Evolutionary conservation across 2,888 invertebrate genomes (phyloP).

Genomic region (Ochropacha duplaris): DNA sequence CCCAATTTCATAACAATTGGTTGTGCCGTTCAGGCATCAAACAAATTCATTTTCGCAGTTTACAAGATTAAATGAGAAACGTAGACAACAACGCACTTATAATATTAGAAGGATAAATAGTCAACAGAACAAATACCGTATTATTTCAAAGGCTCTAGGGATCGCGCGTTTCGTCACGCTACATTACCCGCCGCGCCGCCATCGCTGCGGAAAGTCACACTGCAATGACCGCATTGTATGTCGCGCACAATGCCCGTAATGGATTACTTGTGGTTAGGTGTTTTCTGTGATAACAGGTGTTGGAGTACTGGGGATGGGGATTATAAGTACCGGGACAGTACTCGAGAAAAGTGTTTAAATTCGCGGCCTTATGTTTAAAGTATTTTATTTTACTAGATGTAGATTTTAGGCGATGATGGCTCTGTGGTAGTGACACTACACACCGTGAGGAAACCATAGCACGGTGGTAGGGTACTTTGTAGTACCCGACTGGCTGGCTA

Average conservation of each 20-base stretch:
- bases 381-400: too few relatives aligned
- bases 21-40: too few relatives aligned
- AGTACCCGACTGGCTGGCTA: too few relatives aligned
- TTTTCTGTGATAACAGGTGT: slow-evolving; percentile 3
- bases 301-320: neutral
- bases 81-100: too few relatives aligned
- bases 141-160: neutral
- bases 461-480: too few relatives aligned
- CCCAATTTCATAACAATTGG: too few relatives aligned
- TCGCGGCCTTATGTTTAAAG: too few relatives aligned
- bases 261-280: slow-evolving; percentile 29
- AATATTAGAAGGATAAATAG: neutral
- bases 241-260: slow-evolving; percentile 39
- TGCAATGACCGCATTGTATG: slow-evolving; percentile 45
- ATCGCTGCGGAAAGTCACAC: slow-evolving; percentile 29
- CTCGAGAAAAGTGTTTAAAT: neutral
- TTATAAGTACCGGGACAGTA: neutral
- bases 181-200: slow-evolving; percentile 37
- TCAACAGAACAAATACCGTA: neutral
- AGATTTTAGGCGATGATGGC: too few relatives aligned
- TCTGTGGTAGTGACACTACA: too few relatives aligned
- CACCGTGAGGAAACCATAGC: too few relatives aligned
- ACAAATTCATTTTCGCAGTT: too few relatives aligned
- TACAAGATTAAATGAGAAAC: too few relatives aligned
- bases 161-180: slow-evolving; percentile 21